Evolutionary conservation across 1,140 invertebrate genomes (phyloP).

Genomic region (Oppia nitens): DNA sequence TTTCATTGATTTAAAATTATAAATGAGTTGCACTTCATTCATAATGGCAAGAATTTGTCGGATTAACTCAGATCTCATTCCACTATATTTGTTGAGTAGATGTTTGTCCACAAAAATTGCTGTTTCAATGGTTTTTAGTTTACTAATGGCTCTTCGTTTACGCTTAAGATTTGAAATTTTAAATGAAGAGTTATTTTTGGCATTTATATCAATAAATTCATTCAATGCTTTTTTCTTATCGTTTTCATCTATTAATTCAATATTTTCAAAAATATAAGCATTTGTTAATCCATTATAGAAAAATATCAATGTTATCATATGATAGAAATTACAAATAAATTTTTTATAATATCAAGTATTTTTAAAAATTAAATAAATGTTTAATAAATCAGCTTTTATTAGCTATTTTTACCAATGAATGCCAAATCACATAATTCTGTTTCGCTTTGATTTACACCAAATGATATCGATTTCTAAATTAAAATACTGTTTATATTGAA

Average conservation of each 20-base stretch:
- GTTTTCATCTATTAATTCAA: slow-evolving; percentile 4
- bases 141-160: not conserved
- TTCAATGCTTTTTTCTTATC: slow-evolving; percentile 4
- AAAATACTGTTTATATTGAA: too few relatives aligned
- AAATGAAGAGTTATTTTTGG: not conserved
- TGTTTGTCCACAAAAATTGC: slow-evolving; percentile 24
- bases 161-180: not conserved
- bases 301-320: too few relatives aligned
- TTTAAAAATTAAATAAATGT: too few relatives aligned
- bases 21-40: slow-evolving; percentile 22
- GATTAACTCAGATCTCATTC: slow-evolving; percentile 18
- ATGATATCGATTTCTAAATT: too few relatives aligned
- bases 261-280: too few relatives aligned
- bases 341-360: too few relatives aligned
- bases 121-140: slow-evolving; percentile 23
- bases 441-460: not conserved
- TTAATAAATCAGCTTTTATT: not conserved
- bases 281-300: too few relatives aligned
- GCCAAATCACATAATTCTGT: slow-evolving; percentile 6
- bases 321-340: too few relatives aligned
- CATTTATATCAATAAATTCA: not conserved
- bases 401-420: slow-evolving; percentile 2
- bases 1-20: slow-evolving; percentile 21
- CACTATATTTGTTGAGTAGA: slow-evolving; percentile 18
- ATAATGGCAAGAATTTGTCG: slow-evolving; percentile 24